These are phyloP conservation scores for Poeciliopsis paucimaculata DNA, from an alignment of 2,797 vertebrate species.

Conservation along the genomic window DNA sequence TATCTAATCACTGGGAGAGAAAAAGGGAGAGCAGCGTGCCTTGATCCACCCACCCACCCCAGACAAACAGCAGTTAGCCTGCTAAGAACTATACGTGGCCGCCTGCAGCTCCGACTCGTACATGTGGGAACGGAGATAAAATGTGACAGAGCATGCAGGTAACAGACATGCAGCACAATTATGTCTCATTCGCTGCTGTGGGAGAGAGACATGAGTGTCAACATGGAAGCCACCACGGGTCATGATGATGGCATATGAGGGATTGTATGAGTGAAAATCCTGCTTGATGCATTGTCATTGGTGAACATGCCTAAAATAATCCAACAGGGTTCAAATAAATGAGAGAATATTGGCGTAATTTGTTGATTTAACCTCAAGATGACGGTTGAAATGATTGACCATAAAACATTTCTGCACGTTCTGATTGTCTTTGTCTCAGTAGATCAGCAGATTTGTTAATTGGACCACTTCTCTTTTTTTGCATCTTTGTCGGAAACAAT, in stretches of 20 bases:
- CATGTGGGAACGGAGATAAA: slow-evolving; percentile 57
- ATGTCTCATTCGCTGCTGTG: slow-evolving; percentile 58
- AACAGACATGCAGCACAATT: slow-evolving; percentile 68
- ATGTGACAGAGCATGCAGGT: slow-evolving; percentile 68
- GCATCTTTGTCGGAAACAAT: slow-evolving; percentile 35
- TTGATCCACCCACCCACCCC: slow-evolving; percentile 84
- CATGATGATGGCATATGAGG: slow-evolving; percentile 42
- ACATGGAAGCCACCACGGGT: slow-evolving; percentile 57
- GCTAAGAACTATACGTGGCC: slow-evolving; percentile 68
- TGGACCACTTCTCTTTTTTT: slow-evolving; percentile 16
- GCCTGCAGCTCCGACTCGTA: slow-evolving; percentile 62
- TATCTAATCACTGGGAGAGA: slow-evolving; percentile 82
- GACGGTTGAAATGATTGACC: slow-evolving; percentile 12
- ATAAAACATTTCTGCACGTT: background rate
- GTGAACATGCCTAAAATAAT: slow-evolving; percentile 27
- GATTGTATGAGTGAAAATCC: slow-evolving; percentile 22
- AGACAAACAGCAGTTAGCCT: slow-evolving; percentile 77
- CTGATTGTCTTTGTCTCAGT: slow-evolving; percentile 6
- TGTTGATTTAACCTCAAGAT: slow-evolving; percentile 29
- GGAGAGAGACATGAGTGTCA: slow-evolving; percentile 63
- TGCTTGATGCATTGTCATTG: slow-evolving; percentile 33
- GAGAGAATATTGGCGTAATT: slow-evolving; percentile 29
- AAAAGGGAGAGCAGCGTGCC: slow-evolving; percentile 78
- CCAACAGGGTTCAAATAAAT: slow-evolving; percentile 44
- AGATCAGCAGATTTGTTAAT: slow-evolving; percentile 9